These are phyloP conservation scores for Meiosimyza platycephala DNA, from an alignment of 2,888 invertebrate species.

Conservation along the genomic window DNA sequence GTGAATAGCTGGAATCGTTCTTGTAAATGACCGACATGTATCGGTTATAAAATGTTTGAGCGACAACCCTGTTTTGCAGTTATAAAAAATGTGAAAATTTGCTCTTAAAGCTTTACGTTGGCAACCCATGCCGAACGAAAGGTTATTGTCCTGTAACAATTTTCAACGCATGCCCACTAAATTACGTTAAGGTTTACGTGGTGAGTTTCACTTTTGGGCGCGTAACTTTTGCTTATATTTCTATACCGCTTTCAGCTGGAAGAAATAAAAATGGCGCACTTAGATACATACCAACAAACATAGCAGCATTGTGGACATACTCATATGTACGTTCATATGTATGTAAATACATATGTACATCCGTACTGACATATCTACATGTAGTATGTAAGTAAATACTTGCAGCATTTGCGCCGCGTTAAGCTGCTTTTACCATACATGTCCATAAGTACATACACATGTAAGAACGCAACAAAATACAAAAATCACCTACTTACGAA, in stretches of 20 bases:
- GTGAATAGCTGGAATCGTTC: no score
- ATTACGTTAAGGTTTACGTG: slow-evolving; percentile 24
- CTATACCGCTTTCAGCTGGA: not conserved
- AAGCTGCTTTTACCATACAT: slow-evolving; percentile 3
- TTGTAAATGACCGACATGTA: no score
- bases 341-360: no score
- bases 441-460: no score
- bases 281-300: not conserved
- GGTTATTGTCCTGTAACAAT: slow-evolving; percentile 47
- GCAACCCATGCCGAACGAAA: slow-evolving; percentile 30
- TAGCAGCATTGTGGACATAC: not conserved
- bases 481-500: slow-evolving; percentile 11
- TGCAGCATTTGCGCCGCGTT: slow-evolving; percentile 5
- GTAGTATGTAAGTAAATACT: no score
- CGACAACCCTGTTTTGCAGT: no score
- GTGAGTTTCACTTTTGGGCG: slow-evolving; percentile 33
- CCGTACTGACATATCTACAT: no score
- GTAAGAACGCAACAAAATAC: no score
- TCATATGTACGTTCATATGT: no score
- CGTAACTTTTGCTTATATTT: slow-evolving; percentile 20
- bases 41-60: no score
- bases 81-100: not conserved
- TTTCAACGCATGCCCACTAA: slow-evolving; percentile 36
- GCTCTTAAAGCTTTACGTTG: not conserved
- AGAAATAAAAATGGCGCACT: not conserved